phyloP scores from a whole-genome alignment of 2,888 invertebrate species.

The Andrena flavipes region DNA sequence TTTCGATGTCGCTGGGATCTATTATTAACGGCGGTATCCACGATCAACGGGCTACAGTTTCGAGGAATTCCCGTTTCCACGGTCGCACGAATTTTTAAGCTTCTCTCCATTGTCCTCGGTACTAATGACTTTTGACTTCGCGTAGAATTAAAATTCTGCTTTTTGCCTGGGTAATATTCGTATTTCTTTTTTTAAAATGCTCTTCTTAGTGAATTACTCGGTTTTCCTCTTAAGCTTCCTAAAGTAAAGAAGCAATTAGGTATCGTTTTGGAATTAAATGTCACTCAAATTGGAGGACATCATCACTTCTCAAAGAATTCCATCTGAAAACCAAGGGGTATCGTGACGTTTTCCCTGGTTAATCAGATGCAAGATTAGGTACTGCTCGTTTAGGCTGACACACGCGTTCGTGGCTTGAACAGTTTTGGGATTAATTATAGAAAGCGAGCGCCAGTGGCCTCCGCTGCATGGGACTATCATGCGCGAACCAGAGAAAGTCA shows the following conservation, averaged over 20 bases:
- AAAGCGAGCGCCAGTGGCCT: constrained; percentile 63
- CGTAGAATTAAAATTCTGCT: constrained; percentile 45
- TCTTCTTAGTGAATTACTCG: neutral
- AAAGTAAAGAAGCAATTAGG: too few relatives aligned
- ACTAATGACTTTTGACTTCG: constrained; percentile 25
- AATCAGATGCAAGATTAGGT: constrained; percentile 58
- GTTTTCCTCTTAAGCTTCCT: too few relatives aligned
- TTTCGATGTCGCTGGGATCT: constrained; percentile 38
- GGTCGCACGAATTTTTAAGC: constrained; percentile 30
- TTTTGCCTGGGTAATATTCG: constrained; percentile 9
- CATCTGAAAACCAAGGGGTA: neutral
- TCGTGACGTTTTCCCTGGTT: constrained; percentile 15
- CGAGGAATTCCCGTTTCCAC: constrained; percentile 22
- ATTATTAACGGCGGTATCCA: constrained; percentile 55
- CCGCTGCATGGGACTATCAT: constrained; percentile 31
- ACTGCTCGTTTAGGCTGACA: constrained; percentile 43
- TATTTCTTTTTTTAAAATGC: neutral
- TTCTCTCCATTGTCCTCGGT: constrained; percentile 22
- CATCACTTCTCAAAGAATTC: neutral
- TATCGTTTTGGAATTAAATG: constrained; percentile 3
- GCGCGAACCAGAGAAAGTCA: constrained; percentile 68
- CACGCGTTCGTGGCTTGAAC: constrained; percentile 46
- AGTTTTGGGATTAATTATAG: constrained; percentile 70
- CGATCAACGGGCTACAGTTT: neutral
- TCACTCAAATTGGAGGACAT: constrained; percentile 5